Evolutionary conservation across 2,888 invertebrate genomes (phyloP).

Genomic region (Xiphydria camelus): DNA sequence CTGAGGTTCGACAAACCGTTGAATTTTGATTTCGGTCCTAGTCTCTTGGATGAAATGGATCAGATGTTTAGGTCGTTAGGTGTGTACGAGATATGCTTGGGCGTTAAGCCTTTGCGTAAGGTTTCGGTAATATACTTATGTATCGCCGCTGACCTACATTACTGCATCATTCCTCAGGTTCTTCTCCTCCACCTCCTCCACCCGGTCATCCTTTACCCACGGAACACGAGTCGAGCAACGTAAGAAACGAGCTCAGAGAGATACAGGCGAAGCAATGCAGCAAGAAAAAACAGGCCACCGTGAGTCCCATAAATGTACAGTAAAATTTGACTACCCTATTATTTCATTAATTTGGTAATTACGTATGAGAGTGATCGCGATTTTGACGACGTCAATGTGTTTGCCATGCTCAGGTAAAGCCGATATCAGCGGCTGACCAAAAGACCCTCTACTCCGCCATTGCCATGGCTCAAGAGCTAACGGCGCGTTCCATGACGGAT

Average conservation of each 20-base stretch:
- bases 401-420: constrained; percentile 69
- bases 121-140: too few relatives aligned
- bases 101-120: background rate
- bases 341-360: constrained; percentile 14
- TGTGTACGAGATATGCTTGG: constrained; percentile 16
- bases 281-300: constrained; percentile 64
- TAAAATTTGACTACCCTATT: constrained; percentile 27
- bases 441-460: constrained; percentile 90
- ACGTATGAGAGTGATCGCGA: constrained; percentile 6
- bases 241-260: constrained; percentile 72
- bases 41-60: constrained; percentile 87
- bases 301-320: constrained; percentile 56
- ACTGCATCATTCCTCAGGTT: constrained; percentile 33
- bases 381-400: constrained; percentile 1
- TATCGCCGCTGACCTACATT: too few relatives aligned
- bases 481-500: constrained; percentile 62
- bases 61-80: constrained; percentile 74
- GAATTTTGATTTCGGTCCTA: constrained; percentile 80
- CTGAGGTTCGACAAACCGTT: constrained; percentile 59
- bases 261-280: constrained; percentile 60
- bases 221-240: constrained; percentile 65
- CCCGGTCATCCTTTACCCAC: constrained; percentile 43
- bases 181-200: constrained; percentile 47
- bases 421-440: constrained; percentile 91
- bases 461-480: constrained; percentile 90